A percentile compares a stretch with the other conserved stretches of the same genome.
Conservation (phyloP, 1,140 invertebrate genomes). For the Leptinotarsa undecemlineata region DNA sequence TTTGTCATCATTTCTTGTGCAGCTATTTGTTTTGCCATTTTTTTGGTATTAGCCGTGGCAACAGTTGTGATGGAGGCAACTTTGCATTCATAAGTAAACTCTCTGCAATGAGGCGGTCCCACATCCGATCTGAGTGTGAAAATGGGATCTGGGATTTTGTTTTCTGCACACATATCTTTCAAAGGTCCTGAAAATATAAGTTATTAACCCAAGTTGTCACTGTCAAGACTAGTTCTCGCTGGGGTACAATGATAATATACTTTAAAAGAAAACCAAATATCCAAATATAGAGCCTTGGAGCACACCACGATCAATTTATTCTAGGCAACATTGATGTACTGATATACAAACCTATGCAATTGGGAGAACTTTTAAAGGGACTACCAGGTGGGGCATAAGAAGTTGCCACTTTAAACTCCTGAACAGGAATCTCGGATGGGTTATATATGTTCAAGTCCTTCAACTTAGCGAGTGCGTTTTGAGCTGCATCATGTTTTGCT, state of each 20-base stretch:
- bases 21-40: slow-evolving; percentile 62
- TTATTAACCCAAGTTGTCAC: no score
- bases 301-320: background rate
- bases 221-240: no score
- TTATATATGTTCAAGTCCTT: slow-evolving; percentile 40
- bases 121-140: slow-evolving; percentile 68
- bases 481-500: slow-evolving; percentile 47
- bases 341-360: slow-evolving; percentile 40
- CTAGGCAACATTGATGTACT: background rate
- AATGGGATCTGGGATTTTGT: slow-evolving; percentile 64
- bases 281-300: no score
- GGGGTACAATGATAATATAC: no score
- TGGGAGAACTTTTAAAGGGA: slow-evolving; percentile 68
- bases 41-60: slow-evolving; percentile 60
- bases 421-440: slow-evolving; percentile 32
- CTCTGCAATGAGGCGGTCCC: slow-evolving; percentile 72
- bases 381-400: slow-evolving; percentile 56
- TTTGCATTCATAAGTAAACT: slow-evolving; percentile 69
- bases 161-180: slow-evolving; percentile 65
- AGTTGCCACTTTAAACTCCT: slow-evolving; percentile 33
- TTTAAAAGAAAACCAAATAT: no score
- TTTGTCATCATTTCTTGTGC: slow-evolving; percentile 60
- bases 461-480: slow-evolving; percentile 41
- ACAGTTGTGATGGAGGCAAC: slow-evolving; percentile 64
- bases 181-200: slow-evolving; percentile 36